Evolutionary conservation across 2,888 invertebrate genomes (phyloP).

Genomic region (Erebia palarica): DNA sequence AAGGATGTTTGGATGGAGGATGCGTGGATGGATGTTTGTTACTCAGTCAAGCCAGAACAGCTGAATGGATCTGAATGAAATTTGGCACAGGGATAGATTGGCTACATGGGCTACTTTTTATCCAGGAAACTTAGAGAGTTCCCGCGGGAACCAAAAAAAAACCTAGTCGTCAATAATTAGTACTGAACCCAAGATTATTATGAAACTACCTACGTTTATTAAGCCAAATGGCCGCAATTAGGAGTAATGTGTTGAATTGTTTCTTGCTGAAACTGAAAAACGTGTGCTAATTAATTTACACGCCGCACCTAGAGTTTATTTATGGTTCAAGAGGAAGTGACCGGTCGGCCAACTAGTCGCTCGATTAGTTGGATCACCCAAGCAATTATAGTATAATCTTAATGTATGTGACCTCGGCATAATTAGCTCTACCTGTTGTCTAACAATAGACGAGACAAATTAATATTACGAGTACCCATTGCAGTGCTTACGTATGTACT

Average conservation of each 20-base stretch:
- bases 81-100: too few relatives aligned
- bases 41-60: too few relatives aligned
- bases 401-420: slow-evolving; percentile 45
- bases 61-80: too few relatives aligned
- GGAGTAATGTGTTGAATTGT: slow-evolving; percentile 51
- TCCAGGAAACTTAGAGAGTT: too few relatives aligned
- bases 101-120: too few relatives aligned
- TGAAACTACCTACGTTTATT: slow-evolving; percentile 29
- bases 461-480: slow-evolving; percentile 5
- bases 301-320: slow-evolving; percentile 45
- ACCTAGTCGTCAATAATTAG: neutral
- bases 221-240: slow-evolving; percentile 54
- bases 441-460: slow-evolving; percentile 31
- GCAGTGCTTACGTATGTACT: neutral
- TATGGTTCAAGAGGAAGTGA: slow-evolving; percentile 45
- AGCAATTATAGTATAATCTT: slow-evolving; percentile 45
- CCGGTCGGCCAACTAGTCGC: slow-evolving; percentile 40
- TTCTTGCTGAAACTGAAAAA: slow-evolving; percentile 51
- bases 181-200: slow-evolving; percentile 18
- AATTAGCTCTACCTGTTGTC: slow-evolving; percentile 39
- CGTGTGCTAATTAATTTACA: slow-evolving; percentile 48
- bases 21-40: too few relatives aligned
- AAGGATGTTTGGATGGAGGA: too few relatives aligned
- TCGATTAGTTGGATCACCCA: slow-evolving; percentile 36
- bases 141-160: too few relatives aligned